Evolutionary conservation across 1,140 invertebrate species (phyloP), one percentile per base, ranked within the genome.

Genomic region (Pantala flavescens): DNA sequence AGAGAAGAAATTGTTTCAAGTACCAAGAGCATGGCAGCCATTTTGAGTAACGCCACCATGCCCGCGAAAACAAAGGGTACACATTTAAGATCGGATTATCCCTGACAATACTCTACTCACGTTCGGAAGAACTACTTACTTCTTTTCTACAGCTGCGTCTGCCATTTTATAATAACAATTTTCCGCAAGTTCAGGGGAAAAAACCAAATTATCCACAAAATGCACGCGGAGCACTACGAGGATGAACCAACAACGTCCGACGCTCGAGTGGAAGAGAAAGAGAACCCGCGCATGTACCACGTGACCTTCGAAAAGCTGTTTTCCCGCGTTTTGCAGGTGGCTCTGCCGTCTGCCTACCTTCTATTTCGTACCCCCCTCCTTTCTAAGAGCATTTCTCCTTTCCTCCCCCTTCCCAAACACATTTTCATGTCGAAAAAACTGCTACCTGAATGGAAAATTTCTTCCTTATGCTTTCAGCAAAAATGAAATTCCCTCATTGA

Each of bases 301-400:
- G 49, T 63, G 49, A 63, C 49, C 49, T 63, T 63, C 49, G 49
- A 63, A 63, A 63, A 63, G 49, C 49, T 63, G 49, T 63, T 63
- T 63, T 63, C 49, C 49, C 49, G 49, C 49, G 49, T 63, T 63
- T 63, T 63, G 49, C 49, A 63, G 49, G 49, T 63, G 49, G 49
- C 49, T 63, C 49, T 63, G 49, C 49, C 49, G 49, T 63, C 49
- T 19, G 12, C n/a, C n/a, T 63, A 19, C 49, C 49, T 36, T 36
- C 28, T 36, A 36, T 36, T 36, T 36, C 28, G 9, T 36, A 36
- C 9, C 28, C 28, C n/a, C 28, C 28, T 36, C 28, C 28, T 36
- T 36, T 36, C 28, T 36, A 36, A 2, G 9, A 5, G 28, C 28
- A 36, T 36, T 36, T 36, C 28, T 36, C 28, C 28, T 36, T 36